Percentiles rank a stretch among this genome's conserved stretches.
Evolutionary conservation across 2,113 vertebrate species (phyloP).

Genomic region (Tor tambroides): DNA sequence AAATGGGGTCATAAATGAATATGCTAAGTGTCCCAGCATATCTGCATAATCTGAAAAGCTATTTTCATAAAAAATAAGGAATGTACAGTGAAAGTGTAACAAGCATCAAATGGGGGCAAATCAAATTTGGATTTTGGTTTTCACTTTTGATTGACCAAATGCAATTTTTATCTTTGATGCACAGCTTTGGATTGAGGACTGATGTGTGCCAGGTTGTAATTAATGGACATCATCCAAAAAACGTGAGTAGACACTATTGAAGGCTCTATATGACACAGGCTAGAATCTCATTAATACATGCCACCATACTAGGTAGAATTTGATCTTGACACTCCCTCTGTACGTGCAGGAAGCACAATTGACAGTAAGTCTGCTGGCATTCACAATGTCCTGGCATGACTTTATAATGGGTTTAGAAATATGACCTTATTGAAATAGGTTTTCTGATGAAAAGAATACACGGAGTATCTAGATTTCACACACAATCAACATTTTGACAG

Average conservation of each 20-base stretch:
- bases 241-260: background rate
- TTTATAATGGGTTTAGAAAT: constrained; percentile 8
- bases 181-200: background rate
- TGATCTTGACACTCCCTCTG: constrained; percentile 7
- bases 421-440: background rate
- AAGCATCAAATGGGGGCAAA: background rate
- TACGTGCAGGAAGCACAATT: background rate
- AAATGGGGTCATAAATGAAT: background rate
- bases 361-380: background rate
- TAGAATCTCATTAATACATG: background rate
- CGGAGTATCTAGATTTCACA: constrained; percentile 26
- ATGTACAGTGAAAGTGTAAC: background rate
- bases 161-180: background rate
- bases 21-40: background rate
- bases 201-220: background rate
- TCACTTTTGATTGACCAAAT: too few species aligned
- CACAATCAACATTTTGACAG: constrained; percentile 11
- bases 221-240: background rate
- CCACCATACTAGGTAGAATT: background rate
- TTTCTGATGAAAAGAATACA: background rate
- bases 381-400: constrained; percentile 9
- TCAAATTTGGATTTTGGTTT: background rate
- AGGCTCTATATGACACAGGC: background rate
- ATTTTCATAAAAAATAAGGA: background rate
- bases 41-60: background rate